These are phyloP conservation scores for Spodoptera littoralis DNA, from an alignment of 2,888 invertebrate genomes.

Conservation along the genomic window DNA sequence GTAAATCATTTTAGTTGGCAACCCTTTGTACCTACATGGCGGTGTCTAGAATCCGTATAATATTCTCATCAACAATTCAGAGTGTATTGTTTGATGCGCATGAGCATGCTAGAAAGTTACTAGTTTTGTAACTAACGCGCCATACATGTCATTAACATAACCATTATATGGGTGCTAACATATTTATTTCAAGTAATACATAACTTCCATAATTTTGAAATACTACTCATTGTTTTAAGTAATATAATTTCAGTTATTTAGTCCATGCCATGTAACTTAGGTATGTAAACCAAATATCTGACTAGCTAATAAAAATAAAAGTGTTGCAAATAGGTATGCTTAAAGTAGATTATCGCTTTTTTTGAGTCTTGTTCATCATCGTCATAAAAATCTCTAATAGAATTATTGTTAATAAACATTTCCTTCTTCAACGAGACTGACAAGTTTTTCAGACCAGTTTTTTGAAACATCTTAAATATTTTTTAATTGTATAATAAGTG, in stretches of 20 bases:
- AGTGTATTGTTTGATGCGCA: conserved; percentile 66
- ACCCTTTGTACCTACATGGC: conserved; percentile 40
- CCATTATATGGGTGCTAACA: conserved; percentile 49
- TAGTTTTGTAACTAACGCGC: conserved; percentile 68
- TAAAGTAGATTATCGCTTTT: background rate
- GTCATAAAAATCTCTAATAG: too few species aligned
- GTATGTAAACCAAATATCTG: too few species aligned
- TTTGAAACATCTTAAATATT: background rate
- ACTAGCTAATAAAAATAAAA: too few species aligned
- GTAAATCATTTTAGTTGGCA: conserved; percentile 6
- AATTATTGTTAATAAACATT: too few species aligned
- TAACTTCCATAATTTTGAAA: too few species aligned
- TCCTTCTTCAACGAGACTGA: background rate
- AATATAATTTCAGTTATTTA: background rate
- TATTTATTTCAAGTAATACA: conserved; percentile 19
- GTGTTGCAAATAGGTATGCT: too few species aligned
- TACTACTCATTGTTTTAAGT: too few species aligned
- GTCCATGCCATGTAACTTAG: too few species aligned
- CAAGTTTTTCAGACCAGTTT: background rate
- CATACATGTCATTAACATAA: conserved; percentile 61
- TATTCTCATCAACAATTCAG: conserved; percentile 54
- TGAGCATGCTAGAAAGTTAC: conserved; percentile 73
- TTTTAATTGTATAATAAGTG: too few species aligned
- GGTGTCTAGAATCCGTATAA: conserved; percentile 48
- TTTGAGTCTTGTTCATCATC: background rate